Evolutionary conservation across 1,140 invertebrate genomes (phyloP), one percentile per base, ranked within the genome.

Genomic region (Sitobion miscanthi): DNA sequence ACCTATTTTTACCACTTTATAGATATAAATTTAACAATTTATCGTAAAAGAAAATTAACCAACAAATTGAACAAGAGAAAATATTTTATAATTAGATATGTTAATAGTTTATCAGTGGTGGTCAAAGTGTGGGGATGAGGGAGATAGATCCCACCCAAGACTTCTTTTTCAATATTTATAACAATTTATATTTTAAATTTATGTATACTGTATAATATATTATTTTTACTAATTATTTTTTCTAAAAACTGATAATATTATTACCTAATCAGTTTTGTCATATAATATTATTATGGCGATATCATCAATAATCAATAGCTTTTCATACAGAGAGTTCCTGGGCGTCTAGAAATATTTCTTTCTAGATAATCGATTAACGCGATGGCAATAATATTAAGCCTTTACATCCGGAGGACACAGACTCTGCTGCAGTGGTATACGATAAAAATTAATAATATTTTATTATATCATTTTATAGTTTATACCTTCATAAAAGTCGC

Each of bases 401-500:
- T 77, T 77, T 77, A 77, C n/a, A 69, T 69, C 11, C 30, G 14
- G 14, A 69, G 62, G 1, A 52, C 4, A 42, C 42, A 42, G 42
- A 47, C 45, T 47, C 45, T 9, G 45, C n/a, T 69, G 57, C 25
- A 17, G 30, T n/a, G 14, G 7, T 69, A n/a, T 62, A 62, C 30
- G 25, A n/a, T 69, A 69, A 30, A 4, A n/a, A 23, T 17, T n/a
- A 69, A 77, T 77, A 77, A 77, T 77, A n/a, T 69, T 83, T 23
- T 83, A 0, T 23, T 83, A 0, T 83, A 83, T 38, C 8, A 83
- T 83, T 42, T 35, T 47, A 47, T 47, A 17, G 2, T 17, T n/a
- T 77, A 45, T 95, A 98, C 98, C 98, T 97, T 99, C 99, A 95
- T 99, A 99, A 95, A 99, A 99, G 95, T 99, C 99, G 94, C 98